Base-by-base conservation (phyloP, 2,888 invertebrate genomes). In the Caenorhabditis macrosperma region DNA sequence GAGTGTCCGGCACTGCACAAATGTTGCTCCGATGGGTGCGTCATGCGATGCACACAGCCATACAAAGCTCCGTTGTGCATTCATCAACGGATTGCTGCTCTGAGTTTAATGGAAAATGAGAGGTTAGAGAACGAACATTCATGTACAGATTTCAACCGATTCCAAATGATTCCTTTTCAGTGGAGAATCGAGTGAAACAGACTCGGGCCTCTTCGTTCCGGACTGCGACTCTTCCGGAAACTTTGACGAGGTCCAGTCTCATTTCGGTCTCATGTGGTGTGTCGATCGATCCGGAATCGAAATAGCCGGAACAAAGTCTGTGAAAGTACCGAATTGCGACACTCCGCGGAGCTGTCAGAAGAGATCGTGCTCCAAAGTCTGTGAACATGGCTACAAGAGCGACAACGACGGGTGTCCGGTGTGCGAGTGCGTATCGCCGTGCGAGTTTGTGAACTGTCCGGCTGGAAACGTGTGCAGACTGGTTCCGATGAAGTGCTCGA, bases 21-120 rank as follows among this genome's bases (percentile, higher is more conserved):
- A 48, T 90, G 89, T 72, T 90, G 90, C 64, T 84, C 76, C 22
- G 87, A 89, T 72, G 89, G 89, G 0, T 89, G 89, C 60, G 81
- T 75, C 9, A 80, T 76, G 54, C 57, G 81, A 71, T 89, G 89
- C 48, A 54, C 77, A 9, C 82, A 83, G 20, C 85, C 87, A 0
- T 46, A 77, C 38, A 59, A 35, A n/a, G 82, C 84, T 35, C 82
- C 86, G 7, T 57, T 76, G 20, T 75, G 75, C 38, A 63, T 80
- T 17, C 80, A 80, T 55, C 80, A 80, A 38, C 52, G 80, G 55
- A 35, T 80, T 15, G 55, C 74, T 26, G 79, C 74, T 6, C 26
- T 63, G 33, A 41, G 57, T 0, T 69, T 80, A 17, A 20, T 50
- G 1, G 61, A 66, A 15, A 60, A 9, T 33, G 66, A 75, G 22